Conservation (phyloP, 2,797 vertebrate genomes). For the Rhinichthys osculus region DNA sequence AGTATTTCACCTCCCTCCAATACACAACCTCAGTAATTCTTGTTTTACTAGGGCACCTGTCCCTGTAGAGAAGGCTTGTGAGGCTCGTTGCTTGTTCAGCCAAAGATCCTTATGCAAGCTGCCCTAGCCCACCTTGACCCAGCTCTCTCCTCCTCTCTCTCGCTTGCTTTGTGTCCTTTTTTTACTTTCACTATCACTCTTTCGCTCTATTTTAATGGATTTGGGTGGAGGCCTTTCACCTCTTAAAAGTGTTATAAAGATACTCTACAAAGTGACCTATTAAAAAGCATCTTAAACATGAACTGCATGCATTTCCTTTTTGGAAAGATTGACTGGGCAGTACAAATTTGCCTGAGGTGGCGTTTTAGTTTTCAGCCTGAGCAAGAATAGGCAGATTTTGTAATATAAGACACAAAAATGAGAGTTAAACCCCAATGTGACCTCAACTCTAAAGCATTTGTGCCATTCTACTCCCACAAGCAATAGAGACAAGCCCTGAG, state of each 20-base stretch:
- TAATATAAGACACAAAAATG: conserved; percentile 33
- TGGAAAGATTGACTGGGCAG: conserved; percentile 3
- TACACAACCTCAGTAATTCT: conserved; percentile 43
- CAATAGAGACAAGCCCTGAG: conserved; percentile 22
- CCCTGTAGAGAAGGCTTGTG: conserved; percentile 59
- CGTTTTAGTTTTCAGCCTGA: neutral
- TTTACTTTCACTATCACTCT: neutral
- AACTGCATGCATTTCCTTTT: conserved; percentile 18
- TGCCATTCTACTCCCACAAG: conserved; percentile 8
- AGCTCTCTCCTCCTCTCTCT: neutral
- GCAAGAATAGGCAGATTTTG: conserved; percentile 36
- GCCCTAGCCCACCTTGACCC: conserved; percentile 37
- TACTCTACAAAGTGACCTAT: conserved; percentile 32
- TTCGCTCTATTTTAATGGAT: conserved; percentile 43
- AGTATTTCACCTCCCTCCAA: conserved; percentile 50
- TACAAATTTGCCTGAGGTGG: conserved; percentile 8
- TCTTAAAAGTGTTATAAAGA: conserved; percentile 38
- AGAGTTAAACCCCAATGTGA: conserved; percentile 32
- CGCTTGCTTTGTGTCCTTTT: conserved; percentile 19
- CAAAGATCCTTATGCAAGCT: conserved; percentile 69
- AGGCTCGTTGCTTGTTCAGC: conserved; percentile 71
- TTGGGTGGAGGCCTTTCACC: conserved; percentile 31
- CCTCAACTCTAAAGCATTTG: conserved; percentile 43
- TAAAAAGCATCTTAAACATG: conserved; percentile 36
- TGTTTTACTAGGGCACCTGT: conserved; percentile 59